A percentile compares a stretch with the other conserved stretches of the same genome.
Evolutionary conservation across 2,888 invertebrate species (phyloP).

Genomic region (Brachyopa scutellaris): DNA sequence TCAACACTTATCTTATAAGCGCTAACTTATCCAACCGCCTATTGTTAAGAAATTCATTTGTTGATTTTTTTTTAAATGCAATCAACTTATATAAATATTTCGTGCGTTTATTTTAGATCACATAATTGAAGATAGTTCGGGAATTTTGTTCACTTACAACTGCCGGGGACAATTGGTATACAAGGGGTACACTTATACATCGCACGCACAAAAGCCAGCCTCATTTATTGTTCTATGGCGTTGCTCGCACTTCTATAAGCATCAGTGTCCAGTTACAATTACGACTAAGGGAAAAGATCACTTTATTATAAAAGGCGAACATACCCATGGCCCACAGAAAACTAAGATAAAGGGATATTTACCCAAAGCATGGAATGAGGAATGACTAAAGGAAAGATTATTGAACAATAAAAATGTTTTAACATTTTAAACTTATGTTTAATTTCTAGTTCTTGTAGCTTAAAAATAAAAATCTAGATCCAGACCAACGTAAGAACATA

Average conservation of each 20-base stretch:
- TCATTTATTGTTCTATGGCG: slow-evolving; percentile 78
- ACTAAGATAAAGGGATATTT: slow-evolving; percentile 73
- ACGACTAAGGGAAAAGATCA: slow-evolving; percentile 78
- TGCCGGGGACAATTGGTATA: slow-evolving; percentile 79
- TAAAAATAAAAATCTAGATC: too few relatives aligned
- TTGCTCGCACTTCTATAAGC: slow-evolving; percentile 77
- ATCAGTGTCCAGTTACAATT: slow-evolving; percentile 77
- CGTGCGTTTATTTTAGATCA: slow-evolving; percentile 25
- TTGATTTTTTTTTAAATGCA: too few relatives aligned
- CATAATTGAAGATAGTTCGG: not conserved
- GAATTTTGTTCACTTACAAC: slow-evolving; percentile 78
- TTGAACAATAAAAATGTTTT: slow-evolving; percentile 3
- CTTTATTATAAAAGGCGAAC: slow-evolving; percentile 74
- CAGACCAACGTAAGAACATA: too few relatives aligned
- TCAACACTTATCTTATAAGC: too few relatives aligned
- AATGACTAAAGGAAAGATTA: not conserved
- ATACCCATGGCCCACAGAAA: slow-evolving; percentile 79
- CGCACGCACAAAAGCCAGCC: slow-evolving; percentile 75
- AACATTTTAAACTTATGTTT: too few relatives aligned
- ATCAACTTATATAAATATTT: too few relatives aligned
- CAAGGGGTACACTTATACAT: slow-evolving; percentile 76
- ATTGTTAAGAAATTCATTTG: too few relatives aligned
- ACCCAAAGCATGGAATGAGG: slow-evolving; percentile 73
- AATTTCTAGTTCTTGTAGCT: too few relatives aligned
- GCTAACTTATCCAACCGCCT: too few relatives aligned